phyloP scores from a whole-genome alignment of 1,140 invertebrate genomes.

The Sarcophaga bullata region DNA sequence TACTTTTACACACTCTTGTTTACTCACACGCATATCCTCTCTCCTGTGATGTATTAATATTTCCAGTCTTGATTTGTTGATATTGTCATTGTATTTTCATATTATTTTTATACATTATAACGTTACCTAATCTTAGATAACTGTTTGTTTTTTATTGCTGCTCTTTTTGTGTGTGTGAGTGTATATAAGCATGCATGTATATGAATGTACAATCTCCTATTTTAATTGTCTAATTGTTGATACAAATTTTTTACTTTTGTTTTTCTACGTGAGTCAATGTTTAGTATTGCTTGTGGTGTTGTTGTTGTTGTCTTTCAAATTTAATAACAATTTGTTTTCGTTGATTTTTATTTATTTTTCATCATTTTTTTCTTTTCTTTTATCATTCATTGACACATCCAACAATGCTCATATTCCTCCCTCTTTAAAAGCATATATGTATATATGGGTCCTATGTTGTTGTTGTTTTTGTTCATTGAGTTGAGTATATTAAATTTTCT shows the following conservation, averaged over 20 bases:
- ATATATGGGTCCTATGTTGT: not conserved
- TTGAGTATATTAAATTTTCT: constrained; percentile 19
- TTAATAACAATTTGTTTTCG: constrained; percentile 7
- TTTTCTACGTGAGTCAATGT: not conserved
- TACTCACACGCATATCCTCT: not conserved
- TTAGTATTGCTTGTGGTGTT: not conserved
- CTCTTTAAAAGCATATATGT: not conserved
- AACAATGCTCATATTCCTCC: not conserved
- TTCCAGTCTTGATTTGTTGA: constrained; percentile 26
- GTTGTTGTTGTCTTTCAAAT: not conserved
- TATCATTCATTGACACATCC: not conserved
- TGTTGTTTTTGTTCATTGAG: not conserved
- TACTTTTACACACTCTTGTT: not conserved
- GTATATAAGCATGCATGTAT: not conserved
- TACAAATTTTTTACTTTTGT: not conserved
- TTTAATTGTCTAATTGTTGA: constrained; percentile 16
- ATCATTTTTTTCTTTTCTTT: not conserved
- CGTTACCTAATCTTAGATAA: constrained; percentile 33
- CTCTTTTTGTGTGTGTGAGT: not conserved
- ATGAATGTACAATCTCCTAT: not conserved
- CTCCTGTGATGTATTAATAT: not conserved
- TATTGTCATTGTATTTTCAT: constrained; percentile 15
- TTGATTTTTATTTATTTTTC: constrained; percentile 11
- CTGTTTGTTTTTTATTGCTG: constrained; percentile 14
- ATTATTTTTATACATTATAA: constrained; percentile 4